These are phyloP conservation scores for Leptocoma aspasia DNA, from an alignment of 2,113 vertebrate genomes.

Conservation along the genomic window DNA sequence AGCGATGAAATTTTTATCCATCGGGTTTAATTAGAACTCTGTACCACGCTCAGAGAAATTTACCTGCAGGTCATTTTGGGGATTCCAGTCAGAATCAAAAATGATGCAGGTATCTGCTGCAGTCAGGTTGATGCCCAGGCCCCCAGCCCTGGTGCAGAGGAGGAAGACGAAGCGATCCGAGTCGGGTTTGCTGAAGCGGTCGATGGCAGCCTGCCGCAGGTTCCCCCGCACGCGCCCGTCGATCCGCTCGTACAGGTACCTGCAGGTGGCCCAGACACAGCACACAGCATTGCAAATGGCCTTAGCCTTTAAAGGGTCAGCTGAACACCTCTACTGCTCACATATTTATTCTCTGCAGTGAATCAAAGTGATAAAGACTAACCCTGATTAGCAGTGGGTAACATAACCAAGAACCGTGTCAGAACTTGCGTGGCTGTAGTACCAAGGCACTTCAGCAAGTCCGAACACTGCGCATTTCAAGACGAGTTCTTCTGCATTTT, in stretches of 20 bases:
- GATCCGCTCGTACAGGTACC: slow-evolving; percentile 95
- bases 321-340: neutral
- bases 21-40: neutral
- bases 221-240: slow-evolving; percentile 96
- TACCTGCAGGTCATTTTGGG: slow-evolving; percentile 98
- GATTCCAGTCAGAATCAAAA: slow-evolving; percentile 99
- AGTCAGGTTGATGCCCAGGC: slow-evolving; percentile 95
- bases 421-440: accelerated
- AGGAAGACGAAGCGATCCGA: slow-evolving; percentile 98
- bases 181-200: slow-evolving; percentile 97
- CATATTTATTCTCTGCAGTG: neutral
- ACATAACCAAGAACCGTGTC: neutral
- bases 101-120: slow-evolving; percentile 98
- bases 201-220: slow-evolving; percentile 93
- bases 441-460: neutral
- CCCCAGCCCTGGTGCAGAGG: slow-evolving; percentile 93
- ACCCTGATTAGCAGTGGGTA: neutral
- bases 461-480: neutral
- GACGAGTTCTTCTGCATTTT: neutral
- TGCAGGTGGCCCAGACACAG: neutral
- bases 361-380: neutral
- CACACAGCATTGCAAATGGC: accelerated
- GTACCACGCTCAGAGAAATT: neutral
- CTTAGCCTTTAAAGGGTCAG: accelerated
- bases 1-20: neutral